Evolutionary conservation across 2,888 invertebrate species (phyloP), one percentile per base, ranked within the genome.

Genomic region (Zygogramma bicolorata): DNA sequence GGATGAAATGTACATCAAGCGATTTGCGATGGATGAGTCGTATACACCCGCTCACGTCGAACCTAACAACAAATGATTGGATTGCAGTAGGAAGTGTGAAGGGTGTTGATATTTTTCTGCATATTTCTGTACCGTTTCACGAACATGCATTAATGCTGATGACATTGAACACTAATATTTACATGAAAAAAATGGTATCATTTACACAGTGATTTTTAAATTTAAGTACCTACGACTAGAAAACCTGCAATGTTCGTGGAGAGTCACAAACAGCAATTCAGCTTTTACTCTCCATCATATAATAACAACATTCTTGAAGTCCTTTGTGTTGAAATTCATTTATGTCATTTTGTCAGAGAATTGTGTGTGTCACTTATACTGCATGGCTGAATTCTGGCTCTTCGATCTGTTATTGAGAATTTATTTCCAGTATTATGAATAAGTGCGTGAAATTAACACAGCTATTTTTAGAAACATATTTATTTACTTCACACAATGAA

Each of bases 191-290:
- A 25, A 53, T 25, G 25, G 13, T 27, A 53, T 53, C 7, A 53
- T 53, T 63, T 27, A 46, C 8, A 63, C 27, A 63, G 22, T 25
- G 25, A 40, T 6, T 25, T 62, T 63, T 46, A 29, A 46, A 46
- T 61, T 61, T 66, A 71, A 65, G 66, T 71, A 71, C 63, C 63
- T 69, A 69, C 53, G 65, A 70, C 65, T 70, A 70, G 65, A 40
- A 71, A 66, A 71, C 57, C 57, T 66, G 66, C 62, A 61, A 68
- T 46, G 46, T 60, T 70, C 13, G 29, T 22, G 18, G 25, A 34
- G 40, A 38, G 31, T 49, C 40, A 46, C 63, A 27, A 27, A 38
- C 13, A 63, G 63, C 63, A 63, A 61, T 63, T 42, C 46, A 27
- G 63, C 63, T 42, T 13, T n/a, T n/a, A 20, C 25, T 22, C 53